Conservation (phyloP, 1,140 invertebrate species). For the Leucophenga varia region DNA sequence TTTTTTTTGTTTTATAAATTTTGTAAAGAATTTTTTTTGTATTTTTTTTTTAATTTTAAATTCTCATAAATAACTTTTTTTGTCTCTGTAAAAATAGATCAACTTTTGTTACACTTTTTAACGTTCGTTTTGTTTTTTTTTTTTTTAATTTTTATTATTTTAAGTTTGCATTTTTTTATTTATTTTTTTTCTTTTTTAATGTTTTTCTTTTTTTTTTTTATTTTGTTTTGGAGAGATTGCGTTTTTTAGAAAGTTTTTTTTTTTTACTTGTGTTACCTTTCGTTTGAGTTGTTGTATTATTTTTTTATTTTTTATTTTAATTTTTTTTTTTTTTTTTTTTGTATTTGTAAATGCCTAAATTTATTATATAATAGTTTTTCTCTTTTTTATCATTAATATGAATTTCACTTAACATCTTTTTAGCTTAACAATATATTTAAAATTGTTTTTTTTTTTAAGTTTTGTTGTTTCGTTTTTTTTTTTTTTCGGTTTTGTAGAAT, state of each 20-base stretch:
- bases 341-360: slow-evolving; percentile 48
- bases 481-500: slow-evolving; percentile 21
- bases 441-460: slow-evolving; percentile 14
- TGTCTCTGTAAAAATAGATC: slow-evolving; percentile 49
- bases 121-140: slow-evolving; percentile 29
- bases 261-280: no score
- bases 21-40: slow-evolving; percentile 34
- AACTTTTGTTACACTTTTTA: slow-evolving; percentile 27
- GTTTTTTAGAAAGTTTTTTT: slow-evolving; percentile 43
- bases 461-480: slow-evolving; percentile 21
- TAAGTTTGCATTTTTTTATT: no score
- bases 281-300: no score
- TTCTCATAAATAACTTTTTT: slow-evolving; percentile 10
- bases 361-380: slow-evolving; percentile 2
- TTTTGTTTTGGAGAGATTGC: slow-evolving; percentile 40
- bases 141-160: slow-evolving; percentile 40
- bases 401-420: slow-evolving; percentile 39
- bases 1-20: no score
- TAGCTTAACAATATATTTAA: slow-evolving; percentile 41
- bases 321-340: slow-evolving; percentile 28
- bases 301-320: slow-evolving; percentile 16
- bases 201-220: no score
- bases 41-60: slow-evolving; percentile 36
- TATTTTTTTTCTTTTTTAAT: no score
- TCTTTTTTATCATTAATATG: slow-evolving; percentile 17